phyloP scores from a whole-genome alignment of 2,888 invertebrate species.

The Euzetes globulus region DNA sequence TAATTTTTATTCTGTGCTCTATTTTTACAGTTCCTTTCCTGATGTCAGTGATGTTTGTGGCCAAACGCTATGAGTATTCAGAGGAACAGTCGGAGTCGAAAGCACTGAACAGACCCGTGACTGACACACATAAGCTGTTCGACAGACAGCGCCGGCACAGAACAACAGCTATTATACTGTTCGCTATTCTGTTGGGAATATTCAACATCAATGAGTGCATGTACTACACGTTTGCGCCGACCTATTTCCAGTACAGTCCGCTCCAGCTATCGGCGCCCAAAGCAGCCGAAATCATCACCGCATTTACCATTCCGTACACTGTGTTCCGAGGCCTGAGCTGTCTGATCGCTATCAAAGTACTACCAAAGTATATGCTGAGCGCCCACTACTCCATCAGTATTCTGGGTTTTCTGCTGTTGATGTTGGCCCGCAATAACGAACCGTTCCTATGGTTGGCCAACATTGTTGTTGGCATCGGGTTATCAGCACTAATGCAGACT shows the following conservation, averaged over 20 bases:
- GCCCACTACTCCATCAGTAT: neutral
- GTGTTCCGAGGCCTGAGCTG: neutral
- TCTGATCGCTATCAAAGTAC: neutral
- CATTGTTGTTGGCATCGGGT: neutral
- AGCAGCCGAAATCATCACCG: neutral
- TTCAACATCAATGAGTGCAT: neutral
- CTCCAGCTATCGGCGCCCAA: neutral
- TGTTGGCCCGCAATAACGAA: neutral
- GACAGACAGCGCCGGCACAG: neutral
- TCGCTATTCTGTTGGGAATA: neutral
- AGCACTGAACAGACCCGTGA: neutral
- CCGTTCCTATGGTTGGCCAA: neutral
- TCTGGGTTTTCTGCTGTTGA: neutral
- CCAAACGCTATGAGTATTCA: neutral
- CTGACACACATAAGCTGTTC: neutral
- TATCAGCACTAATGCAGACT: neutral
- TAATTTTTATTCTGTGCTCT: neutral
- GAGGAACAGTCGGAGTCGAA: neutral
- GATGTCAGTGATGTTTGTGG: neutral
- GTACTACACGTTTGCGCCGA: neutral
- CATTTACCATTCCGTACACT: neutral
- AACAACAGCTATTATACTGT: neutral
- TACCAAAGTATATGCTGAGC: neutral
- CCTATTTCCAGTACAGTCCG: slow-evolving; percentile 3
- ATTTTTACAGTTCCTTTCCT: neutral